These are phyloP conservation scores for Tinea semifulvella DNA, from an alignment of 2,888 invertebrate species.

Conservation along the genomic window DNA sequence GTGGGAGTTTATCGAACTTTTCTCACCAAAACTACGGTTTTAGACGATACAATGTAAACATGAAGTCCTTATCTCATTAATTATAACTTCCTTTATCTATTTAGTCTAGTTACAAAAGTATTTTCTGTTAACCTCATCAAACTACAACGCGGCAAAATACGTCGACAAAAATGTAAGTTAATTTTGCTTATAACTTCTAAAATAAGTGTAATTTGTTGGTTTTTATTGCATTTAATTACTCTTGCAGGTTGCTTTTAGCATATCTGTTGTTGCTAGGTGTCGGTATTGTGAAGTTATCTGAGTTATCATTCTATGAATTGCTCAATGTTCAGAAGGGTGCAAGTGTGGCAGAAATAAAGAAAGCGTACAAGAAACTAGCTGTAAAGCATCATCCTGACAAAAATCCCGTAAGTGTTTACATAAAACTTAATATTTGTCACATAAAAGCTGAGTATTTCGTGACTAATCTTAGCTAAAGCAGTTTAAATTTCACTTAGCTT, in stretches of 20 bases:
- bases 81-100: background rate
- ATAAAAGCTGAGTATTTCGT: no score
- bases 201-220: background rate
- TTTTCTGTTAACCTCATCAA: background rate
- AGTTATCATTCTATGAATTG: constrained; percentile 68
- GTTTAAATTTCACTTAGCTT: no score
- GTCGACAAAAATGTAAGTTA: background rate
- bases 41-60: background rate
- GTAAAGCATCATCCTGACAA: constrained; percentile 81
- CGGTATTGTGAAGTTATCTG: constrained; percentile 34
- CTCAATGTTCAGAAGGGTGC: constrained; percentile 74
- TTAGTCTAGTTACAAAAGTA: background rate
- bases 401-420: constrained; percentile 54
- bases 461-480: no score
- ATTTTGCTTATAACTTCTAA: background rate
- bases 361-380: constrained; percentile 81
- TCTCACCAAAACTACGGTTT: background rate
- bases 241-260: background rate
- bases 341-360: constrained; percentile 73
- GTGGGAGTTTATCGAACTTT: background rate
- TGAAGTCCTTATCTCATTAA: background rate
- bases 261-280: constrained; percentile 17
- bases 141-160: background rate
- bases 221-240: background rate
- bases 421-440: background rate